These are phyloP conservation scores for Bombus impatiens DNA, from an alignment of 1,140 invertebrate genomes.

Conservation along the genomic window DNA sequence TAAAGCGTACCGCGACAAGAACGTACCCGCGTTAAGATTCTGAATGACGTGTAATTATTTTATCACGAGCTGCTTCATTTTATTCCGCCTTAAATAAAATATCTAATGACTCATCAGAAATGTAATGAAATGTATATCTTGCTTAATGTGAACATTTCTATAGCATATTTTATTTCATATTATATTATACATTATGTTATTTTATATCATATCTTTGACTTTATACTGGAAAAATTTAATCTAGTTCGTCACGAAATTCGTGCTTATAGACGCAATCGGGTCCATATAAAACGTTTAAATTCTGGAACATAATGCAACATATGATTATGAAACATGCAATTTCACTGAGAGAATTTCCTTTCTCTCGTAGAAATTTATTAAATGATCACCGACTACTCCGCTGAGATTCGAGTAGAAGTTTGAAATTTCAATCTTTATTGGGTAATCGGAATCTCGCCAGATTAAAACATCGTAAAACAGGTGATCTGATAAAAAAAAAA, in stretches of 20 bases:
- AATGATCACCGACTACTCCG: neutral
- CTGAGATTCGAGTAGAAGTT: neutral
- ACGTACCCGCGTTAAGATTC: neutral
- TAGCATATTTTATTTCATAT: neutral
- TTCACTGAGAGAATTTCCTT: neutral
- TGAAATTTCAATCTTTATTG: neutral
- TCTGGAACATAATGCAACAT: neutral
- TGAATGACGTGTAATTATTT: neutral
- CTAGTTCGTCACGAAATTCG: too few species aligned
- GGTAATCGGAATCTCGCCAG: neutral
- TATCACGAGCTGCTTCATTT: neutral
- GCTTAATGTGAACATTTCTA: neutral
- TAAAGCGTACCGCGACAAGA: too few species aligned
- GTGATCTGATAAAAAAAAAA: slow-evolving; percentile 1
- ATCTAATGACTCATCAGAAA: neutral
- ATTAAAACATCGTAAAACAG: neutral
- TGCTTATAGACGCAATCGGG: too few species aligned
- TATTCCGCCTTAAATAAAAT: neutral
- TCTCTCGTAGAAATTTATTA: neutral
- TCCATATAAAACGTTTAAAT: neutral
- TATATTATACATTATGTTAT: neutral
- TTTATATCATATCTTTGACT: too few species aligned
- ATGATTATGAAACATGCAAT: neutral
- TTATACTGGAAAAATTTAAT: too few species aligned
- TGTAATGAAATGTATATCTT: neutral